phyloP scores from a whole-genome alignment of 2,888 invertebrate species.

The Trichacis sp. region DNA sequence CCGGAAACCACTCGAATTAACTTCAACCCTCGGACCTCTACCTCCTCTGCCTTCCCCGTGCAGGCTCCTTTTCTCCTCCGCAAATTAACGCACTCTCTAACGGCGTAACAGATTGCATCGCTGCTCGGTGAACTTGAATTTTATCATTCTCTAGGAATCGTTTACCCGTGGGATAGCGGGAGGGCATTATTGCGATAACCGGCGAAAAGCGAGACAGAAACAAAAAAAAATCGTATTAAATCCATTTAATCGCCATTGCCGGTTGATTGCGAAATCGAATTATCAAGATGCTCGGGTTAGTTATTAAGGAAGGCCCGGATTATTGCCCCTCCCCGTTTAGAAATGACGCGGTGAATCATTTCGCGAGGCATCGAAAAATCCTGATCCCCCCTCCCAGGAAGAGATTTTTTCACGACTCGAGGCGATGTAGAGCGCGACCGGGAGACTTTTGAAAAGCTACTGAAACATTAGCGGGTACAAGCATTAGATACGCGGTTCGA shows the following conservation, averaged over 20 bases:
- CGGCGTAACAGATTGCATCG: conserved; percentile 29
- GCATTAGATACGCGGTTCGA: not conserved
- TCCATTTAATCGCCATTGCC: not conserved
- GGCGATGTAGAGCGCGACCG: not conserved
- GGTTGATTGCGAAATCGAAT: conserved; percentile 18
- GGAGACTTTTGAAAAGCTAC: not conserved
- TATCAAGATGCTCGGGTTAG: not conserved
- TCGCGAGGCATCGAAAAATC: too few relatives aligned
- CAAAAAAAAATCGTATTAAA: not conserved
- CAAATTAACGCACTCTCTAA: conserved; percentile 23
- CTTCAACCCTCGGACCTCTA: conserved; percentile 23
- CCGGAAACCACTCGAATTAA: conserved; percentile 22
- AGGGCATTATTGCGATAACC: conserved; percentile 27
- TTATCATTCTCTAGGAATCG: conserved; percentile 23
- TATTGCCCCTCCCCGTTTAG: not conserved
- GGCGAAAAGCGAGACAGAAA: conserved; percentile 18
- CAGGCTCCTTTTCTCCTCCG: conserved; percentile 22
- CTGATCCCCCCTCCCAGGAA: too few relatives aligned
- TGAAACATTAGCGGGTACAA: conserved; percentile 1
- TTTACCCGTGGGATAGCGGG: conserved; percentile 24
- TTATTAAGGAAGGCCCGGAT: not conserved
- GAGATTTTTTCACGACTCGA: too few relatives aligned
- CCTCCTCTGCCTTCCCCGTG: conserved; percentile 29
- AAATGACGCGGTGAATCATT: not conserved
- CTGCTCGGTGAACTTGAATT: conserved; percentile 13